Evolutionary conservation across 2,113 vertebrate genomes (phyloP), one percentile per base, ranked within the genome.

Genomic region (Ondatra zibethicus): DNA sequence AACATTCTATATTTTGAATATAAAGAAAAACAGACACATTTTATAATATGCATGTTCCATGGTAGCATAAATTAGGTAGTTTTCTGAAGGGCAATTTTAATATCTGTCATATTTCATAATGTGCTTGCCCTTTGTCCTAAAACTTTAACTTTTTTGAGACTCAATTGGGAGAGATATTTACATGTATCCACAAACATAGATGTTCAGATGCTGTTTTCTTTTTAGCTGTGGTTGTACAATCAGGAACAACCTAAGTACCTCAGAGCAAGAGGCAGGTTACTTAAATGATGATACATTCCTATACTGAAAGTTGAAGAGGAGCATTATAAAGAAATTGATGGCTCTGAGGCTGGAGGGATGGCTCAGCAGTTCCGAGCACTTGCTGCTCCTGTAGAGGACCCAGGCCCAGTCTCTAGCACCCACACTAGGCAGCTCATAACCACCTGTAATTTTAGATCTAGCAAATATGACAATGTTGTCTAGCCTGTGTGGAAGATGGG

Each of bases 141-240:
- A 96, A 91, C 88, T 81, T n/a, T 86, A 39, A 97, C 45, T 96
- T 95, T 95, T 52, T 81, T 95, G 81, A 93, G 92, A 81, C 39
- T 75, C 19, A 77, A 50, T 73, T 68, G 36, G 55, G 19, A 87
- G 39, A 81, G 86, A 91, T 73, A 13, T 70, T 92, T 76, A 77
- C 33, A 55, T 73, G 23, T 84, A 75, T 82, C 47, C 72, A 77
- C 93, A 80, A 92, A 88, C 50, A 94, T 29, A 81, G 70, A 95
- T 55, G 45, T 50, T 33, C 85, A 93, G 85, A 91, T 97, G 91
- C 76, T 97, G 89, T 85, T 76, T 86, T 33, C 45, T 52, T 55
- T 66, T 13, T 63, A 47, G 58, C 72, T 66, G 7, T 85, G 61
- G 72, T 33, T 92, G 23, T 72, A 85, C 39, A 90, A 81, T 6